Percentiles rank a stretch among this genome's conserved stretches.
Evolutionary conservation across 2,888 invertebrate species (phyloP).

Genomic region (Microctonus brassicae): DNA sequence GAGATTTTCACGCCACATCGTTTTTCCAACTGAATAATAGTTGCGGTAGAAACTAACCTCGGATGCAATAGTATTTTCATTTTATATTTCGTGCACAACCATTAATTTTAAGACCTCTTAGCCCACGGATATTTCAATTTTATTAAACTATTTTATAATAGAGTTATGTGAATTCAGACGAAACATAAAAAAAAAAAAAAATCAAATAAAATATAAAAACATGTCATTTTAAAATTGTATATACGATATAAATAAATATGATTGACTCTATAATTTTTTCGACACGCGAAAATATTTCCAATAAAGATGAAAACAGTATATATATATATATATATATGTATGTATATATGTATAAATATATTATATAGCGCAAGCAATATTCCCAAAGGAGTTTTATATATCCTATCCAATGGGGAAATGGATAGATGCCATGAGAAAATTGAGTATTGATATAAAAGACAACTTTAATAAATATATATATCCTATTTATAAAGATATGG

Average conservation of each 20-base stretch:
- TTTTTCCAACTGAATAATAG: neutral
- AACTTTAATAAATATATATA: neutral
- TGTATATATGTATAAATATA: no score
- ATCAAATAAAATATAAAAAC: neutral
- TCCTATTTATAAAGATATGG: neutral
- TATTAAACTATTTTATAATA: neutral
- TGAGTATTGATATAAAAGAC: neutral
- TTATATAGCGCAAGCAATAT: neutral
- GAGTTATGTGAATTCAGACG: neutral
- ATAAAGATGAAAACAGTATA: neutral
- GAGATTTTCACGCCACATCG: constrained; percentile 26
- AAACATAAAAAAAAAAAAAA: neutral
- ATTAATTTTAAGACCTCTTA: constrained; percentile 1
- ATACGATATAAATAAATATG: neutral
- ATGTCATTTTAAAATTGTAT: neutral
- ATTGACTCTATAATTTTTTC: neutral
- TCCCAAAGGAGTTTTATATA: neutral
- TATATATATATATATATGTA: no score
- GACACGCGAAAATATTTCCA: neutral
- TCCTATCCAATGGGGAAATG: neutral
- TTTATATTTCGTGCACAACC: neutral
- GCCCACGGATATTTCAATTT: neutral
- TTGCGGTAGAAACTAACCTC: constrained; percentile 45
- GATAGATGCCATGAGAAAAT: neutral
- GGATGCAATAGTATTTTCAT: constrained; percentile 43